Base-by-base conservation (phyloP, 2,113 vertebrate species). In the Penelope pileata region DNA sequence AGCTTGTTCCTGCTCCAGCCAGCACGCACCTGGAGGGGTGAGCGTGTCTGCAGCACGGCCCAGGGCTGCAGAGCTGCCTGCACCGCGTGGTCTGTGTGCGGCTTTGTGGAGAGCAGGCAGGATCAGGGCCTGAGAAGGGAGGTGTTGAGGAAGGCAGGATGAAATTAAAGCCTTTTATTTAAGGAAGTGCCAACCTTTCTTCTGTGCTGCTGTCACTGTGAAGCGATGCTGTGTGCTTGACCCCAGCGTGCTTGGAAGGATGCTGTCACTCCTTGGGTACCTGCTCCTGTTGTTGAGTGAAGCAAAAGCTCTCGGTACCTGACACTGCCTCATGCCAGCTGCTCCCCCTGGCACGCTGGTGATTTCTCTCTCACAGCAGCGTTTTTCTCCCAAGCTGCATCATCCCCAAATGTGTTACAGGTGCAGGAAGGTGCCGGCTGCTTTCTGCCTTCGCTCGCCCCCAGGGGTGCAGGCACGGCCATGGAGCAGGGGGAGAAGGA, bases 401-500 rank as follows among this genome's bases (percentile, higher is more conserved):
- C 60, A 40, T 18, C 26, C 36, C 36, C 36, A 18, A 26, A 7
- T 29, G 36, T 26, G 16, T 27, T 29, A 18, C 36, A 7, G 26
- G 16, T 26, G 15, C 24, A 16, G 60, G 36, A 17, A 16, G 3
- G 2, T 53, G 38, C 24, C 1, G 0, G 9, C 62, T 1, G 0
- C 22, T 59, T 38, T 1, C 21, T 58, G 62, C 14, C 53, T 45
- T 72, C 48, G 8, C 43, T 9, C 32, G 34, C 54, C 26, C 54
- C 4, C 16, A 45, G 83, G 48, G 1, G 0, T 1, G 0, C 1
- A 12, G 48, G 36, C 18, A 18, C 63, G 0, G 1, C 83, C 42
- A 7, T 12, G 48, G 64, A 66, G 47, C 63, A 32, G 54, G 54
- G 21, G 32, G 32, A 58, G 54, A 18, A 58, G 32, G 51, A 30